Evolutionary conservation across 2,888 invertebrate species (phyloP), one percentile per base, ranked within the genome.

Genomic region (Ormyrus rosae): DNA sequence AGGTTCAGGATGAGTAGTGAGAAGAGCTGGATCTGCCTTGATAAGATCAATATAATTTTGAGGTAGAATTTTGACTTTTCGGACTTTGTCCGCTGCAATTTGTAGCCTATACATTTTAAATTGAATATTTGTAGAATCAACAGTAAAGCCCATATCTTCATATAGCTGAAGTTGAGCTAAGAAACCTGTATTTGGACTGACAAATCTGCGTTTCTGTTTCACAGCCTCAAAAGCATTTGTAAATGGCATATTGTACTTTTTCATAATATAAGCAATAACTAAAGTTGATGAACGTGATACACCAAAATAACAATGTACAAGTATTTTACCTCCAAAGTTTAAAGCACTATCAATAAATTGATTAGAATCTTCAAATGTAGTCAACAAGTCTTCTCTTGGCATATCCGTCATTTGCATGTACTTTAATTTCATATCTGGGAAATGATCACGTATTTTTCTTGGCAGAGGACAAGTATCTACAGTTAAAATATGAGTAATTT

Each of bases 251-350:
- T 93, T 91, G 88, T 96, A 94, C 85, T 96, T 96, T 87, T 96
- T 95, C 98, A 98, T 98, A 10, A 97, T 91, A 89, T 95, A 97
- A 0, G 96, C 97, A 78, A 97, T 95, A 0, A 97, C 95, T 4
- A 97, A 92, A 0, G 97, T 95, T 0, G 97, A 96, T 89, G 98
- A 98, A 74, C 98, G 93, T 0, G 98, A 98, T 4, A 97, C 95
- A 11, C 98, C 98, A 86, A 95, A 97, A 89, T 96, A 96, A 91
- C 98, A 98, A 88, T 98, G 98, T 1, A 98, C 96, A 11, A 98
- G 92, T 6, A 97, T 94, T 78, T 92, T 94, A 61, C 96, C 95
- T 55, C 93, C 92, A 3, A 89, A 88, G 6, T 94, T 89, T 77
- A 94, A 92, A 1, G 95, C 95, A 81, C 93, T 90, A 83, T 93